These are phyloP conservation scores for Pangasius sanitwongsei DNA, from an alignment of 2,797 vertebrate species.

Conservation along the genomic window DNA sequence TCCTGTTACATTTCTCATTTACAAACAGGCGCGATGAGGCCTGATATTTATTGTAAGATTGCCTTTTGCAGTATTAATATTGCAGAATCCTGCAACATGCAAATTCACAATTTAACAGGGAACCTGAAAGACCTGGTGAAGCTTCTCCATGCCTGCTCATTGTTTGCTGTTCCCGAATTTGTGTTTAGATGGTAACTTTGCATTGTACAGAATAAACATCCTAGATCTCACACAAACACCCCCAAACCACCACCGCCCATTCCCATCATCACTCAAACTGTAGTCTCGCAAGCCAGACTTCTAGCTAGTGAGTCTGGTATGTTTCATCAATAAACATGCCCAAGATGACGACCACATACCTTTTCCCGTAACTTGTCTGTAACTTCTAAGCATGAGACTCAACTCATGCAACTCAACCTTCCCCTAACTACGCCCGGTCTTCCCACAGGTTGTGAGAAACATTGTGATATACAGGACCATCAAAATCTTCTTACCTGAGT, in stretches of 20 bases:
- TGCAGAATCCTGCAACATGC: neutral
- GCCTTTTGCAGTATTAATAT: neutral
- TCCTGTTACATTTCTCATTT: neutral
- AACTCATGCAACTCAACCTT: neutral
- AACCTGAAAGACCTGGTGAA: neutral
- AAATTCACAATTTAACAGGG: neutral
- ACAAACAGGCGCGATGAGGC: neutral
- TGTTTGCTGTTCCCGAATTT: neutral
- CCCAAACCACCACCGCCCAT: neutral
- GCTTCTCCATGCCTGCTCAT: too few species aligned
- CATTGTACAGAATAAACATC: slow-evolving; percentile 3
- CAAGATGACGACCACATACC: neutral
- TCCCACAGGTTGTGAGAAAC: neutral
- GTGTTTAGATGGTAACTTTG: neutral
- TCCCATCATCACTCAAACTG: neutral
- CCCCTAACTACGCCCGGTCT: neutral
- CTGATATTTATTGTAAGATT: neutral
- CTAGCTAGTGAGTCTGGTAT: neutral
- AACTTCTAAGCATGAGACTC: neutral
- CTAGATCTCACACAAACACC: neutral
- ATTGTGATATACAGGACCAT: neutral
- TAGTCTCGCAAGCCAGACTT: neutral
- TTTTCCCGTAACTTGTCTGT: neutral
- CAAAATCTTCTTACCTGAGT: neutral
- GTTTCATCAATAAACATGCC: neutral